Base-by-base conservation (phyloP, 2,888 invertebrate genomes). In the Hymenopus coronatus region DNA sequence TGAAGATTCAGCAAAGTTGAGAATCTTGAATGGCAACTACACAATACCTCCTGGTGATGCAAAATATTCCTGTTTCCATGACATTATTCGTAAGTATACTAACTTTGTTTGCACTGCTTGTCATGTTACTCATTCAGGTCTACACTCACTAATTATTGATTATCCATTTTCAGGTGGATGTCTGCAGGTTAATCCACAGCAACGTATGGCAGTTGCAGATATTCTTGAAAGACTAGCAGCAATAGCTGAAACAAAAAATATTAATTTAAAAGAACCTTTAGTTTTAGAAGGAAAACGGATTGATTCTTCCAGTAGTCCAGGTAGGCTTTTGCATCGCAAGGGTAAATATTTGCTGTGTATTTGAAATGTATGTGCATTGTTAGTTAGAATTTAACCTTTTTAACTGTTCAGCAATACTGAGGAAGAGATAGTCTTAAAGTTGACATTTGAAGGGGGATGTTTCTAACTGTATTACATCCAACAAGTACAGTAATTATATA, bases 11-110 rank as follows among this genome's bases (percentile, higher is more conserved):
- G 96, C 99, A 88, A 99, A 99, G 93, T 94, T 99, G 91, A 96
- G 99, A 85, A 99, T 99, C 91, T 95, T 99, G 89, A 99, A 99
- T 94, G 99, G 97, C 91, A 99, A 99, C 93, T 99, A 97, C 93
- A 96, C 96, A 90, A 94, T 98, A 89, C 98, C 97, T 90, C 95
- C 96, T 33, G 95, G 95, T 88, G 98, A 98, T 93, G 96, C 96
- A 88, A 96, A 96, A 91, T 97, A 96, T 92, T 95, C 96, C 91
- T 97, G 97, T 93, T 97, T 98, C 93, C 97, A 98, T 93, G 97
- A 98, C 91, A 91, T 90, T 46, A 88, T 87, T 54, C 89, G 85
- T 91, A 88, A 90, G 90, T 87, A 87, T 25, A 70, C 4, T 3
- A 6, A 6, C 20, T 20, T 20, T 70, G 14, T 70, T 70, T 70